phyloP scores from a whole-genome alignment of 2,797 vertebrate genomes.

The Tenualosa thibaudeaui region DNA sequence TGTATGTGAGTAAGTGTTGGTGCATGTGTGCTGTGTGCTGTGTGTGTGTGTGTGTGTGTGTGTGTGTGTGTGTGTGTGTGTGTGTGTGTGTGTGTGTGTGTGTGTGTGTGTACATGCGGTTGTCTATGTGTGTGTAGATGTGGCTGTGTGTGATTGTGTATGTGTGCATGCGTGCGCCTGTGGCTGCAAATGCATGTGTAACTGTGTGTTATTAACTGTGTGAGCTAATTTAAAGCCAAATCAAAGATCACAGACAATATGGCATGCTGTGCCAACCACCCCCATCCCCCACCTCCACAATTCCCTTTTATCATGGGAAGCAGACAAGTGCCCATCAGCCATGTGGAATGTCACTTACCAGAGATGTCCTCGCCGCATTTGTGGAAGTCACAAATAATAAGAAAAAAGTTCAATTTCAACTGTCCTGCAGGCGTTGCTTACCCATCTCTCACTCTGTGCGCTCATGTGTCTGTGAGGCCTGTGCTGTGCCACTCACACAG shows the following conservation, averaged over 20 bases:
- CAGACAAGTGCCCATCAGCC: conserved; percentile 19
- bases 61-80: neutral
- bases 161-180: neutral
- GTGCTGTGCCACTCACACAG: neutral
- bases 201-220: neutral
- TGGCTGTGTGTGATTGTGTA: neutral
- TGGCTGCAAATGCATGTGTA: too few species aligned
- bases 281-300: neutral
- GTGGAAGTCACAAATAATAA: conserved; percentile 7
- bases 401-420: conserved; percentile 35
- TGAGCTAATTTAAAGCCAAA: neutral
- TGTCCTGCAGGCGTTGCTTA: conserved; percentile 42
- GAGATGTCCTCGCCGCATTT: neutral
- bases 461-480: neutral
- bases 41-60: neutral
- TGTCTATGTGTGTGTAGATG: too few species aligned
- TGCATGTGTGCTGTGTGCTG: neutral
- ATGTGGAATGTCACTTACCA: conserved; percentile 1
- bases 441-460: conserved; percentile 1
- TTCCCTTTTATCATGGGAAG: neutral
- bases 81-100: neutral
- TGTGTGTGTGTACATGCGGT: neutral
- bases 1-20: neutral
- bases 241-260: neutral
- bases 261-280: neutral